Evolutionary conservation across 2,113 vertebrate species (phyloP), one percentile per base, ranked within the genome.

Genomic region (Bolborhynchus lineola): DNA sequence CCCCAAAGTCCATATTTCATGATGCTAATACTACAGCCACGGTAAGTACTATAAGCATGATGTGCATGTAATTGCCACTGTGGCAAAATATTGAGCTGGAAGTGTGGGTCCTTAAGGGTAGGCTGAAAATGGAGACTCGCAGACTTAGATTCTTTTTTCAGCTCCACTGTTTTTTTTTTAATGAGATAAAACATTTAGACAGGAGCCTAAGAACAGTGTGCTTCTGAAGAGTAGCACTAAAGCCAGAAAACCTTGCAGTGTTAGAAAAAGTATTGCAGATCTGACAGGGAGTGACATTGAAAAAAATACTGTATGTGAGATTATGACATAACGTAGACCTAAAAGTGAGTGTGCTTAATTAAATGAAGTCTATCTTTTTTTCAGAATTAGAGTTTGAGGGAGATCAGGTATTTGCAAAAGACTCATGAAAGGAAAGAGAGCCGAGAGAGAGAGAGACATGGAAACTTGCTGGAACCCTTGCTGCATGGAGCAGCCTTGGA

Each of bases 31-130:
- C 39, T 68, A 13, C 9, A 68, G 3, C 4, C 16, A 19, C 0
- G 1, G 6, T 79, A 39, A 71, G 47, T 24, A 14, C 46, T 15
- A 2, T 33, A 59, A 75, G 33, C 14, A 24, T 0, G 0, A 35
- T 68, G 15, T 35, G 26, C 2, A 0, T 37, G 7, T 62, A 49
- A 31, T 8, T 83, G 71, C n/a, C 16, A 12, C 25, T 1, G 8
- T 55, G 42, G 21, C 57, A 75, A 50, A 60, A 21, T 62, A 49
- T 1, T 1, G 3, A 6, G 57, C 19, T 29, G 47, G 39, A 76
- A 19, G 16, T 13, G 18, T 31, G 31, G 6, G 10, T 42, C 60
- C 21, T 24, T 15, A 10, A 19, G 16, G 2, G 2, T 47, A 37
- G 8, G 7, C 25, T 81, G 52, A 21, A 88, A 83, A 17, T 29